phyloP scores from a whole-genome alignment of 2,888 invertebrate species.

The Drosophila ochracea region DNA sequence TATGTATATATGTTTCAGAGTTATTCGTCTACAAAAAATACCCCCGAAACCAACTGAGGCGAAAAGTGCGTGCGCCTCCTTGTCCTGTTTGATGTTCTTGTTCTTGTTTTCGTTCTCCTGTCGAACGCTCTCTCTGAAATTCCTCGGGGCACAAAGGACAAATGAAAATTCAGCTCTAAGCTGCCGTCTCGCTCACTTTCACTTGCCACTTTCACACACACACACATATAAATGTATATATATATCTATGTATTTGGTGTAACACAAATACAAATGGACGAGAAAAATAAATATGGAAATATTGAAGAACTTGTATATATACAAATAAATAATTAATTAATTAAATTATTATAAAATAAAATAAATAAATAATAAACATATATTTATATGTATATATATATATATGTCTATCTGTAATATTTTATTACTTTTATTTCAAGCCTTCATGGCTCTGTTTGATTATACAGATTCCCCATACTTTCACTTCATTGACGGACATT shows the following conservation, averaged over 20 bases:
- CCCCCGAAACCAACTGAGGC: conserved; percentile 32
- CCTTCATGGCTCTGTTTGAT: neutral
- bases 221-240: neutral
- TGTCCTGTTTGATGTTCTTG: too few relatives aligned
- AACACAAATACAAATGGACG: neutral
- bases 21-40: conserved; percentile 17
- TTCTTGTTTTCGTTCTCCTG: neutral
- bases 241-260: neutral
- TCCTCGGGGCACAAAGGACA: conserved; percentile 58
- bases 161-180: conserved; percentile 71
- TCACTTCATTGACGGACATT: neutral
- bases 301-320: neutral
- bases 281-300: neutral
- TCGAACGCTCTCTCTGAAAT: conserved; percentile 4
- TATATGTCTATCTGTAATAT: neutral
- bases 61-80: conserved; percentile 62
- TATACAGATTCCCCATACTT: neutral
- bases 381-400: neutral
- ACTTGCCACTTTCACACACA: conserved; percentile 51
- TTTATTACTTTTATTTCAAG: neutral
- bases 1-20: neutral
- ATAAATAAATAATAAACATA: neutral
- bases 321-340: neutral
- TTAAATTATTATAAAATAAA: too few relatives aligned
- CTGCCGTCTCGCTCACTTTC: conserved; percentile 71